These are phyloP conservation scores for Florisuga fusca DNA, from an alignment of 2,797 vertebrate species.

Conservation along the genomic window DNA sequence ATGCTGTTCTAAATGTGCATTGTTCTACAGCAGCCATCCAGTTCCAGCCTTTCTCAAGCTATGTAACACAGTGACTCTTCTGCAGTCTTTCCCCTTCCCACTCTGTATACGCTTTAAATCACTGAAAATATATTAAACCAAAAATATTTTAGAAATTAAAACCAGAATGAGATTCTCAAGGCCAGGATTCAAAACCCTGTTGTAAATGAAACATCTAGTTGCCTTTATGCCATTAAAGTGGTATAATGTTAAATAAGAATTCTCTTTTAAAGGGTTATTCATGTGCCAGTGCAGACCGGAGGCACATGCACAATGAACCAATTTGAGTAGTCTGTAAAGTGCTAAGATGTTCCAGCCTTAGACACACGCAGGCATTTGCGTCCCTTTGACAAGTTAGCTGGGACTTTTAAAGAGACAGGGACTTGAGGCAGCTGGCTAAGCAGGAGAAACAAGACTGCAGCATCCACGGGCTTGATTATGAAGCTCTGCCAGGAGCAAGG, in stretches of 20 bases:
- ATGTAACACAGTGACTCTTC: background rate
- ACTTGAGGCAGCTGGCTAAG: background rate
- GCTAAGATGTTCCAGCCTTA: background rate
- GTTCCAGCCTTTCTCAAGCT: constrained; percentile 22
- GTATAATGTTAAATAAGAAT: background rate
- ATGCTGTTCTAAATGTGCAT: background rate
- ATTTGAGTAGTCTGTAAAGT: background rate
- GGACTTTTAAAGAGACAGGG: background rate
- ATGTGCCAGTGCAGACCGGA: background rate
- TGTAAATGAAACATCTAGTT: background rate
- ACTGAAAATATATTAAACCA: constrained; percentile 21
- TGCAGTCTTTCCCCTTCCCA: constrained; percentile 9
- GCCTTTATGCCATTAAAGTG: background rate
- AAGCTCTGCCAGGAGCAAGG: background rate
- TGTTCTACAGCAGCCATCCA: background rate
- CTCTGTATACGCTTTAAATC: background rate
- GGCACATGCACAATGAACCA: background rate
- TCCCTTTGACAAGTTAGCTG: background rate
- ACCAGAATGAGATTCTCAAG: constrained; percentile 16
- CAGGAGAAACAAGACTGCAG: background rate
- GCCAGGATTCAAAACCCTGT: background rate
- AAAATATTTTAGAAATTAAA: constrained; percentile 42
- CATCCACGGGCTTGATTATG: background rate
- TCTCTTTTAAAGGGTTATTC: background rate
- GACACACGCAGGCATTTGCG: background rate